These are phyloP conservation scores for Ctena decussata DNA, from an alignment of 2,888 invertebrate species.

Conservation along the genomic window DNA sequence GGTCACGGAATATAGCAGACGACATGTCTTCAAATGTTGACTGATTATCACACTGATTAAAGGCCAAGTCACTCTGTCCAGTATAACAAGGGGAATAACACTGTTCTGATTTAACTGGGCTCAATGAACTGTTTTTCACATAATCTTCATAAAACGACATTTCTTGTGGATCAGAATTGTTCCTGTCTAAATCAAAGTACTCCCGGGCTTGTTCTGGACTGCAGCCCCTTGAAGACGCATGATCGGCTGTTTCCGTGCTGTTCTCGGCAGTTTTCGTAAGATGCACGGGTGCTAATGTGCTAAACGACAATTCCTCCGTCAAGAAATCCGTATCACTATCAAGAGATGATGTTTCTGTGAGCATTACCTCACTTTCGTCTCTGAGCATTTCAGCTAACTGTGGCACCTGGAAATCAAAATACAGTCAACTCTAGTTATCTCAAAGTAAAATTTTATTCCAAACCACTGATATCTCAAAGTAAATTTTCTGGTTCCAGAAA, in stretches of 20 bases:
- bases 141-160: neutral
- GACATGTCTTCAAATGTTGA: neutral
- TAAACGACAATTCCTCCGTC: slow-evolving; percentile 34
- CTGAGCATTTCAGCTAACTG: slow-evolving; percentile 7
- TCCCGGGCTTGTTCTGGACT: neutral
- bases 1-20: neutral
- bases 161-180: neutral
- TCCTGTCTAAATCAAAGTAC: neutral
- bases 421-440: too few species aligned
- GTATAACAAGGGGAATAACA: neutral
- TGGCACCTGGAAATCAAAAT: slow-evolving; percentile 1
- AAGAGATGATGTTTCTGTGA: neutral
- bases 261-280: slow-evolving; percentile 17
- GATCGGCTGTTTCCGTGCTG: neutral
- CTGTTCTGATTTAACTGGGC: neutral
- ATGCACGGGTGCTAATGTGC: slow-evolving; percentile 26
- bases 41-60: neutral
- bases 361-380: neutral
- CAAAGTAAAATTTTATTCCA: too few species aligned
- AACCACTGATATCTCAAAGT: too few species aligned
- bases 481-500: too few species aligned
- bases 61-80: neutral
- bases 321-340: slow-evolving; percentile 19
- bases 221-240: neutral
- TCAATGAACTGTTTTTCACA: neutral